A percentile compares a stretch with the other conserved stretches of the same genome.
Evolutionary conservation across 2,113 vertebrate genomes (phyloP).

Genomic region (Siniperca knerii): DNA sequence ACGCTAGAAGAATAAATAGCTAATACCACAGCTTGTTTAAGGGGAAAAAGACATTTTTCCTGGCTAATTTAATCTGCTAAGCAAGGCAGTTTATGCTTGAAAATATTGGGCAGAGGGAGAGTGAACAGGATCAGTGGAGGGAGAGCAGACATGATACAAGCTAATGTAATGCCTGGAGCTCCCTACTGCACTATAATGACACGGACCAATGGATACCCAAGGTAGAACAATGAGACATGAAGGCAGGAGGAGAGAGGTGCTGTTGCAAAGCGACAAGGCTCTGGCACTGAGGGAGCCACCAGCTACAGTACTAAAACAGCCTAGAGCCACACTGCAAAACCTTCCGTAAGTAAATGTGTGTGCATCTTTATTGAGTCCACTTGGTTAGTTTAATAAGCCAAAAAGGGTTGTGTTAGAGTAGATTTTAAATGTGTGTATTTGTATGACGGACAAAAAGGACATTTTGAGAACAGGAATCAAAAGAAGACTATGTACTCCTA

Average conservation of each 20-base stretch:
- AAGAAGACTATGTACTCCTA: not conserved
- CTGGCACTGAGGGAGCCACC: constrained; percentile 5
- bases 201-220: constrained; percentile 66
- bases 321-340: constrained; percentile 29
- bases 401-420: not conserved
- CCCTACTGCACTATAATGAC: constrained; percentile 67
- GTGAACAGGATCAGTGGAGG: not conserved
- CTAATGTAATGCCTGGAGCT: constrained; percentile 65
- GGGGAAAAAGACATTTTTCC: constrained; percentile 9
- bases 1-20: not conserved
- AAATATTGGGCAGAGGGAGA: constrained; percentile 16
- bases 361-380: not conserved
- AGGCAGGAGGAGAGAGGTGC: constrained; percentile 40
- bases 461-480: not conserved
- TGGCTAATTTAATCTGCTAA: constrained; percentile 62
- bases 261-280: constrained; percentile 24
- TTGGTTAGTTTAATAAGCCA: not conserved
- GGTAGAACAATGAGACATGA: constrained; percentile 64
- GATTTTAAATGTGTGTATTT: not conserved
- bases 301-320: constrained; percentile 42
- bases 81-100: constrained; percentile 34
- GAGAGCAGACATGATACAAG: constrained; percentile 37
- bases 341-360: constrained; percentile 14
- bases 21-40: not conserved
- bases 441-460: not conserved